These are phyloP conservation scores for Heterotilapia buettikoferi DNA, from an alignment of 2,113 vertebrate genomes.

Conservation along the genomic window DNA sequence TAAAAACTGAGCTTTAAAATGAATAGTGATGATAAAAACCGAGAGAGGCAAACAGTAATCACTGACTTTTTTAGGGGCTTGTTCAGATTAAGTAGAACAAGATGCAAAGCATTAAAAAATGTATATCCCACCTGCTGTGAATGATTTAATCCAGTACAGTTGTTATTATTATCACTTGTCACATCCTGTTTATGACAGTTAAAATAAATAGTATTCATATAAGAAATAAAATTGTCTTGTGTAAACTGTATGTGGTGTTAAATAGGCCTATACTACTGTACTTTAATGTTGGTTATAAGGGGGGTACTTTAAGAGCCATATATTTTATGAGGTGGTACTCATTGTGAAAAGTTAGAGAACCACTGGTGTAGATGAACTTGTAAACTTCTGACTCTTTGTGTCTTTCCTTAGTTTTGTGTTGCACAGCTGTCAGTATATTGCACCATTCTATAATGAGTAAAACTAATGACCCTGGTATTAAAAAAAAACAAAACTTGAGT, in stretches of 20 bases:
- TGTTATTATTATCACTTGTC: not conserved
- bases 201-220: not conserved
- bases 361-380: not conserved
- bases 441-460: not conserved
- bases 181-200: not conserved
- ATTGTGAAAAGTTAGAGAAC: not conserved
- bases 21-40: not conserved
- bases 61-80: not conserved
- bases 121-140: not conserved
- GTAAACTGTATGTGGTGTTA: not conserved
- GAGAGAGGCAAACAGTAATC: not conserved
- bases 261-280: not conserved
- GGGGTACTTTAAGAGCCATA: not conserved
- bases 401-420: not conserved
- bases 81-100: not conserved
- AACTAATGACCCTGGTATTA: not conserved
- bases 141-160: not conserved
- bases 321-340: not conserved
- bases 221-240: not conserved
- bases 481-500: not conserved
- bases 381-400: not conserved
- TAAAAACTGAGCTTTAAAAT: not conserved
- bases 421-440: not conserved
- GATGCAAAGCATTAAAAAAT: not conserved
- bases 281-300: not conserved